A percentile compares a stretch with the other conserved stretches of the same genome.
These are phyloP conservation scores for Drosophila helvetica DNA, from an alignment of 2,888 invertebrate genomes.

Conservation along the genomic window DNA sequence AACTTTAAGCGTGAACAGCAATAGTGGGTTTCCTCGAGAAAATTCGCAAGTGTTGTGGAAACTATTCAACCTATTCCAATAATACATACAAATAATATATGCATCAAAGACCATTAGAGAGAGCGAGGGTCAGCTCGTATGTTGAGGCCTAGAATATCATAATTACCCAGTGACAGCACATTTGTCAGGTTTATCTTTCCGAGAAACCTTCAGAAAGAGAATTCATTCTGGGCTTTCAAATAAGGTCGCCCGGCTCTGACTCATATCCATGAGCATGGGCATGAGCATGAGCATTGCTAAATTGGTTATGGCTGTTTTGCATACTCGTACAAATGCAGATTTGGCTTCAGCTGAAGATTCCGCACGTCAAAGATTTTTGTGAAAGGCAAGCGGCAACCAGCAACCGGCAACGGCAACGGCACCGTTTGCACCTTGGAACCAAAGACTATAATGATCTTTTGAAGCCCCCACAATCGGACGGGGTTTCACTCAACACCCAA, in stretches of 20 bases:
- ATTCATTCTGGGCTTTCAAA: conserved; percentile 40
- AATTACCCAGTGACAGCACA: conserved; percentile 21
- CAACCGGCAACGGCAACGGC: conserved; percentile 43
- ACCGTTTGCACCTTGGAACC: conserved; percentile 32
- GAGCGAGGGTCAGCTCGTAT: neutral
- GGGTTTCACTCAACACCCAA: conserved; percentile 1
- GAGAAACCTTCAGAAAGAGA: conserved; percentile 46
- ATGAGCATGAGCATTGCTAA: conserved; percentile 27
- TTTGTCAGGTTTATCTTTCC: conserved; percentile 41
- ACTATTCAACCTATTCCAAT: neutral
- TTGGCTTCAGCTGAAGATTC: conserved; percentile 2
- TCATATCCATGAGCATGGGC: conserved; percentile 29
- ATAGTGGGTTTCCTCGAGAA: neutral
- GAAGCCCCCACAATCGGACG: conserved; percentile 21
- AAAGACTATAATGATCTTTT: conserved; percentile 10
- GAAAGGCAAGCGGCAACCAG: conserved; percentile 55
- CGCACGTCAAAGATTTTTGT: conserved; percentile 43
- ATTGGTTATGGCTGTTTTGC: conserved; percentile 37
- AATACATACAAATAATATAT: too few species aligned
- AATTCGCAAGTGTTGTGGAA: neutral
- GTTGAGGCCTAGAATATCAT: conserved; percentile 36
- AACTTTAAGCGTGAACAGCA: neutral
- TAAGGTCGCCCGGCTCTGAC: conserved; percentile 32
- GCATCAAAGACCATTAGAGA: conserved; percentile 11
- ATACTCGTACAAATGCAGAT: conserved; percentile 21